Percentiles rank a stretch among this genome's conserved stretches.
These are phyloP conservation scores for Odobenus rosmarus DNA, from an alignment of 2,113 vertebrate genomes.

Conservation along the genomic window DNA sequence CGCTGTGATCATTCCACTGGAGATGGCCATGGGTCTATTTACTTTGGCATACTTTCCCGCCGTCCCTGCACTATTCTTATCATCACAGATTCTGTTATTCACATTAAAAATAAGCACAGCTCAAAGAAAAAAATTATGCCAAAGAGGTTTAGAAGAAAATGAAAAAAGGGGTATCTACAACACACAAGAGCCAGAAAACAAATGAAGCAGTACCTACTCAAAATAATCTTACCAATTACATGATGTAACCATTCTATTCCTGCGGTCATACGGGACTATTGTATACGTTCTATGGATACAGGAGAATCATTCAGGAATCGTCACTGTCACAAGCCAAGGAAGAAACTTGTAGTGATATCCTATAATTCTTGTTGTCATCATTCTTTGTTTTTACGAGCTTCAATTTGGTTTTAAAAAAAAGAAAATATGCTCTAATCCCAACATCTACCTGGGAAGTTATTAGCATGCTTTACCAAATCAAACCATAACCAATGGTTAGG, in stretches of 20 bases:
- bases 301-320: not conserved
- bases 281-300: not conserved
- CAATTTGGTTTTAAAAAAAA: not conserved
- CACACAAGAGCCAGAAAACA: not conserved
- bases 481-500: not conserved
- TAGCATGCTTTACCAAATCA: not conserved
- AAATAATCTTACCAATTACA: not conserved
- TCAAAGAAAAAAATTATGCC: not conserved
- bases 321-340: not conserved
- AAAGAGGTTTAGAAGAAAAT: not conserved
- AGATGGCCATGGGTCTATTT: not conserved
- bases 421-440: not conserved
- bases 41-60: slow-evolving; percentile 13
- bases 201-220: not conserved
- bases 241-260: not conserved
- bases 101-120: not conserved
- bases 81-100: not conserved
- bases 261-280: not conserved
- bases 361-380: not conserved
- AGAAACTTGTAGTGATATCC: not conserved
- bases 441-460: not conserved
- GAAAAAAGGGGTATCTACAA: not conserved
- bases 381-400: not conserved
- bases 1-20: not conserved
- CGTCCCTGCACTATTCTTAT: not conserved